Base-by-base conservation (phyloP, 2,888 invertebrate genomes). In the Cheiracanthium punctorium region DNA sequence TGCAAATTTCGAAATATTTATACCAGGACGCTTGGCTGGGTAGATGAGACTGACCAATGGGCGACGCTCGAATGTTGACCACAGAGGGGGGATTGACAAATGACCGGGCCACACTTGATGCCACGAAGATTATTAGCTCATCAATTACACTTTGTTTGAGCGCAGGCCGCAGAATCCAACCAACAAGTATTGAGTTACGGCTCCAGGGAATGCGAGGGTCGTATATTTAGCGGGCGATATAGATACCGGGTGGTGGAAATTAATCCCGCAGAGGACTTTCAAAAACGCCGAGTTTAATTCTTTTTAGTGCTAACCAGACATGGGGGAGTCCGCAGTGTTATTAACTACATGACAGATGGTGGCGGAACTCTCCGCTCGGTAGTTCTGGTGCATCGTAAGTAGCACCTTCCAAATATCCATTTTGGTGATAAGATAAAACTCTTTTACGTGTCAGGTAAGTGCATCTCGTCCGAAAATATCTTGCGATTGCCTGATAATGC, bases 1-100 rank as follows among this genome's bases (percentile, higher is more conserved):
- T 85, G 84, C 84, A 85, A 85, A 85, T 85, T 85, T 74, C 74
- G 79, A 79, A 85, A 85, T 77, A 85, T 79, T 85, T 85, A 79
- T 74, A 85, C 84, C 79, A 73, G 79, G 75, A 64, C 70, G 82
- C 64, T 69, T 69, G 84, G 79, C 74, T 79, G 77, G 32, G 67
- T 69, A 82, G 75, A 75, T 82, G 75, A 82, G 70, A 43, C 74
- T 77, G 84, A 79, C 84, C 84, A 86, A 81, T 86, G 80, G 86
- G 80, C 80, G 80, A 80, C 80, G 67, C 70, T 73, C 20, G 28
- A 41, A 65, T 65, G 43, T 70, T 71, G 80, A 80, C 80, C 73
- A 73, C 67, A 71, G 65, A 71, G 43, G 65, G 58, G 41, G 48
- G 67, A 77, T 82, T 85, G 84, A 85, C 84, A 85, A 85, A 85